Percentiles rank a stretch among this genome's conserved stretches.
phyloP scores from a whole-genome alignment of 2,113 vertebrate species.

The Seriola dumerili region DNA sequence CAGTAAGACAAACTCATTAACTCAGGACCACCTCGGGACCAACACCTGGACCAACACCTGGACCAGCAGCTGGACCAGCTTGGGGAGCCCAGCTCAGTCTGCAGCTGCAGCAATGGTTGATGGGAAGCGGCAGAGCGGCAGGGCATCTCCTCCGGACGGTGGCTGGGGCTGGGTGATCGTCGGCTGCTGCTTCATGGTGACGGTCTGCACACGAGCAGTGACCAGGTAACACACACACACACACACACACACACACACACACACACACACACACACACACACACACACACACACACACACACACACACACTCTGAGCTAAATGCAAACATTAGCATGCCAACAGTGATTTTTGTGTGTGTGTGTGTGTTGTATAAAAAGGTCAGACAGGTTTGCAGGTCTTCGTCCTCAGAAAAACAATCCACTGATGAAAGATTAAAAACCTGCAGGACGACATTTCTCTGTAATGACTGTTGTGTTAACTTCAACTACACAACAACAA shows the following conservation, averaged over 20 bases:
- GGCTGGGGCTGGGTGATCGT: constrained; percentile 73
- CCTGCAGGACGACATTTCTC: not conserved
- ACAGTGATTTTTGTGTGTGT: too few species aligned
- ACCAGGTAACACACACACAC: constrained; percentile 66
- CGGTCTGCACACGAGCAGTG: constrained; percentile 71
- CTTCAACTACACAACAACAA: not conserved
- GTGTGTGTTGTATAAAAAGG: not conserved
- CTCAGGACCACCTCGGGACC: not conserved
- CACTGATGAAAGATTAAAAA: not conserved
- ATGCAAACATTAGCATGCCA: too few species aligned
- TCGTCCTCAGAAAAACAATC: not conserved
- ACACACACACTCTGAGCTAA: too few species aligned
- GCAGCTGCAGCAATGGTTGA: constrained; percentile 37
- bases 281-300: too few species aligned
- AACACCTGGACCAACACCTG: not conserved
- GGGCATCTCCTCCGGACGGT: constrained; percentile 18
- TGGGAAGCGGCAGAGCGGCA: not conserved
- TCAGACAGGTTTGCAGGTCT: not conserved
- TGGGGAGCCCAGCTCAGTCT: not conserved
- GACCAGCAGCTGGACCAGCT: not conserved
- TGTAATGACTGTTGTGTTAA: too few species aligned
- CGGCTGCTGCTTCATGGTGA: constrained; percentile 73
- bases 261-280: not conserved
- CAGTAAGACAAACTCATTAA: too few species aligned
- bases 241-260: not conserved